phyloP scores from a whole-genome alignment of 1,140 invertebrate genomes.

The Solenopsis fugax region DNA sequence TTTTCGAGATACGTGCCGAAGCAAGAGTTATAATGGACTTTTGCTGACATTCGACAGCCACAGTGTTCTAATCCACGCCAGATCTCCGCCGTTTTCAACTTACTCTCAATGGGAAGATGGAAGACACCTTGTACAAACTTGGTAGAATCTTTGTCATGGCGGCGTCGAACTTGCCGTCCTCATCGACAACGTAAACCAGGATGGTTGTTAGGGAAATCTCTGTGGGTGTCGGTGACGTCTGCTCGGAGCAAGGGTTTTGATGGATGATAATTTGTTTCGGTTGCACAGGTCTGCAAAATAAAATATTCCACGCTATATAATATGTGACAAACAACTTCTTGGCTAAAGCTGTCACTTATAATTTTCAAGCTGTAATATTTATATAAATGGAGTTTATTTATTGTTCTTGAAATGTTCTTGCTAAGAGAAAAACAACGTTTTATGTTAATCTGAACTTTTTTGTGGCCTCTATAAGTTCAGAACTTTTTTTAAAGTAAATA shows the following conservation, averaged over 20 bases:
- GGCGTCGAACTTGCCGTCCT: conserved; percentile 80
- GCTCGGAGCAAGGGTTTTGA: conserved; percentile 78
- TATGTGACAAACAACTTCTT: background rate
- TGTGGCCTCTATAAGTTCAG: background rate
- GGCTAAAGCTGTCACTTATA: background rate
- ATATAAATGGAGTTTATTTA: background rate
- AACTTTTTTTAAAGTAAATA: background rate
- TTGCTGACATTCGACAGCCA: conserved; percentile 4
- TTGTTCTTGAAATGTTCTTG: background rate
- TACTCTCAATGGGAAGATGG: conserved; percentile 69
- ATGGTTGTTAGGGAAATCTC: conserved; percentile 78
- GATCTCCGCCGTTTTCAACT: conserved; percentile 58
- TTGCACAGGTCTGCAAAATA: conserved; percentile 77
- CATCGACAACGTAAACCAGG: conserved; percentile 81
- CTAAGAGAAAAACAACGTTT: background rate
- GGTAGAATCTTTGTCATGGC: conserved; percentile 82
- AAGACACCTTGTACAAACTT: conserved; percentile 76
- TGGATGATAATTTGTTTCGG: conserved; percentile 79
- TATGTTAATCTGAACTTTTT: background rate
- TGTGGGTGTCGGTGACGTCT: conserved; percentile 46
- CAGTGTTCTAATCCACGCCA: conserved; percentile 37
- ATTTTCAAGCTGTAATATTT: background rate
- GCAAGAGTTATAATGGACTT: conserved; percentile 49
- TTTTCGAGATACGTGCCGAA: background rate
- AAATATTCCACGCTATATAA: background rate